Evolutionary conservation across 2,113 vertebrate genomes (phyloP).

Genomic region (Lanius collurio): DNA sequence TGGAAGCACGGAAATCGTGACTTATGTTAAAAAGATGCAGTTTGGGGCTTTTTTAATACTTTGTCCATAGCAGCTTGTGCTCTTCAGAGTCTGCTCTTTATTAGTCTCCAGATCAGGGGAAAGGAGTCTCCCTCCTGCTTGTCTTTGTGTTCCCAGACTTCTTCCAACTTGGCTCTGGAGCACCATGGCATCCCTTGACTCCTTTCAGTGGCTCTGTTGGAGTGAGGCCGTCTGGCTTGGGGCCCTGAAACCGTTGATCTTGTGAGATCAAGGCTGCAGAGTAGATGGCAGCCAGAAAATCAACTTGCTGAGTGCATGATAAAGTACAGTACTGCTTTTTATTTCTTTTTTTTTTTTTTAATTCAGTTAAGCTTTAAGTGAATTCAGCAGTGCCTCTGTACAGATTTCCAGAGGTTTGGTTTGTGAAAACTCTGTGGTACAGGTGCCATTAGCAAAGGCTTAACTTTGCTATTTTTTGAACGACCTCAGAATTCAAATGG

Average conservation of each 20-base stretch:
- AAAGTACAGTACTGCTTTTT: not conserved
- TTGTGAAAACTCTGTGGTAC: not conserved
- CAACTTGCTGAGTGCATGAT: not conserved
- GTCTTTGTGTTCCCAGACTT: not conserved
- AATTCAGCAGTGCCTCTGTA: not conserved
- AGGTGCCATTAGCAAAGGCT: not conserved
- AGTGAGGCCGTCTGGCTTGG: not conserved
- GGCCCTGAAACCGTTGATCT: not conserved
- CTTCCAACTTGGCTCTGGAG: not conserved
- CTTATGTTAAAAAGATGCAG: rapidly evolving
- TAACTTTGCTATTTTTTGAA: not conserved
- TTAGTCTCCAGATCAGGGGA: not conserved
- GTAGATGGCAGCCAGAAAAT: not conserved
- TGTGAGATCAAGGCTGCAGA: not conserved
- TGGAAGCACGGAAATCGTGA: not conserved
- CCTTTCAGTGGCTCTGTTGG: not conserved
- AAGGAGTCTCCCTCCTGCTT: not conserved
- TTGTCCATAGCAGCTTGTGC: not conserved
- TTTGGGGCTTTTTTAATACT: not conserved
- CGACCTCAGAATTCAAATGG: not conserved
- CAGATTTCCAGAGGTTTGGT: not conserved
- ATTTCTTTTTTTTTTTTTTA: not conserved
- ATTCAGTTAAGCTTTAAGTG: not conserved
- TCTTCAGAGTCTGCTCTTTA: not conserved
- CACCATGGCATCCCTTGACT: not conserved